Evolutionary conservation across 35 echinoderm and acorn worm genomes (phyloP), one percentile per base, ranked within the genome.

Genomic region (Lytechinus variegatus): DNA sequence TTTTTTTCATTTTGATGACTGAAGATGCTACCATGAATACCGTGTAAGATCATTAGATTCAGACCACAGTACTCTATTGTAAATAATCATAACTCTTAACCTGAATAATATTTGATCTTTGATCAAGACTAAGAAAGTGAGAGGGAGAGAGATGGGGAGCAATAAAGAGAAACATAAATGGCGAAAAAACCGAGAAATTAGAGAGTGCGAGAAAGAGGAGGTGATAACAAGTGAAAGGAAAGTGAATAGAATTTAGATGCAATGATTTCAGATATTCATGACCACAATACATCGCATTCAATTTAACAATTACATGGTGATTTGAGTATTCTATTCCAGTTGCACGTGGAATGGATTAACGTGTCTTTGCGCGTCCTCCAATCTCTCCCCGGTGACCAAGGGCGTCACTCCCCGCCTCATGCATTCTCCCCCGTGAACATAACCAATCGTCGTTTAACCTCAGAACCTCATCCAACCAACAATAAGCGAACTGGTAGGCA

Each of bases 221-320:
- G 16, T 24, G 16, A 79, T 16, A 79, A 3, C 19, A 6, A 79
- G 14, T 19, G 66, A 79, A n/a, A 79, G 1, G n/a, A 24, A 79
- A 19, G 66, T 79, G 66, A 44, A 44, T 44, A 44, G 33, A 44
- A 44, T 44, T 44, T 0, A 44, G 33, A 44, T 44, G 33, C 33
- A 44, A 44, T 79, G 88, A 90, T 52, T 10, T 90, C 33, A 90
- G 16, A 90, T 90, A 90, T 90, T 90, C 88, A 90, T 90, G 88
- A 54, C 29, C 88, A 90, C 29, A 52, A 90, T 90, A 52, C 88
- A 12, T 90, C 88, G 88, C 88, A 90, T 54, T 44, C 28, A 90
- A 90, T 90, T 90, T 90, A 90, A 33, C 88, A 90, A 90, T 90
- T 90, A 90, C 88, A 90, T 54, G 66, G 88, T 90, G 29, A 90